Percentiles rank a stretch among this genome's conserved stretches.
These are phyloP conservation scores for Zosterops lateralis DNA, from an alignment of 2,113 vertebrate species.

Conservation along the genomic window DNA sequence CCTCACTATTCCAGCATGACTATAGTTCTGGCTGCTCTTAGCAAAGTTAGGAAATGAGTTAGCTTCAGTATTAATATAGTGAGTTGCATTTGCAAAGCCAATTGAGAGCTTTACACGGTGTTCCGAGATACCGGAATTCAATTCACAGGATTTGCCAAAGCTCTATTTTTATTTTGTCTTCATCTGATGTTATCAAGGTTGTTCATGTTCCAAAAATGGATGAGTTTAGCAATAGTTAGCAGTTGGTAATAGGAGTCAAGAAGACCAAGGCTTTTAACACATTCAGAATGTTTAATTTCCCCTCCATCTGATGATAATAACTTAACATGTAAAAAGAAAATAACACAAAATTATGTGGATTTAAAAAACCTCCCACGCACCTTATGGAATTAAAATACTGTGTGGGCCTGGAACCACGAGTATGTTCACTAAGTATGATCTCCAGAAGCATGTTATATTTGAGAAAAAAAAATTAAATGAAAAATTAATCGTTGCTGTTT, in stretches of 20 bases:
- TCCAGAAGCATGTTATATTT: conserved; percentile 64
- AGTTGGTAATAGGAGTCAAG: conserved; percentile 70
- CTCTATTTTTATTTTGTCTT: conserved; percentile 70
- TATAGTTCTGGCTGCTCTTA: background rate
- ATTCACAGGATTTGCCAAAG: conserved; percentile 41
- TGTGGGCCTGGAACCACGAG: conserved; percentile 73
- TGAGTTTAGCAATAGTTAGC: conserved; percentile 62
- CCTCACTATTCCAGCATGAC: background rate
- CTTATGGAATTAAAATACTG: conserved; percentile 80
- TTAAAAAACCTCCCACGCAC: conserved; percentile 77
- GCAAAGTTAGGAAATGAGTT: conserved; percentile 27
- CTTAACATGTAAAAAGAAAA: conserved; percentile 66
- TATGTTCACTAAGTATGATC: conserved; percentile 72
- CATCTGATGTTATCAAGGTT: conserved; percentile 61
- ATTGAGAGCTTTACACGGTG: background rate
- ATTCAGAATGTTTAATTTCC: conserved; percentile 76
- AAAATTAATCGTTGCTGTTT: conserved; percentile 68
- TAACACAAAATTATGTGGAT: conserved; percentile 74
- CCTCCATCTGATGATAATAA: conserved; percentile 77
- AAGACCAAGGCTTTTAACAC: conserved; percentile 68
- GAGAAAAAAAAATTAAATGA: conserved; percentile 42
- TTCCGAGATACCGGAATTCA: conserved; percentile 49
- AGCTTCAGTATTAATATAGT: conserved; percentile 28
- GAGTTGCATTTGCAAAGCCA: conserved; percentile 7
- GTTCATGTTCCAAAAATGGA: conserved; percentile 67